Evolutionary conservation across 2,113 vertebrate genomes (phyloP).

Genomic region (Hyla sarda): DNA sequence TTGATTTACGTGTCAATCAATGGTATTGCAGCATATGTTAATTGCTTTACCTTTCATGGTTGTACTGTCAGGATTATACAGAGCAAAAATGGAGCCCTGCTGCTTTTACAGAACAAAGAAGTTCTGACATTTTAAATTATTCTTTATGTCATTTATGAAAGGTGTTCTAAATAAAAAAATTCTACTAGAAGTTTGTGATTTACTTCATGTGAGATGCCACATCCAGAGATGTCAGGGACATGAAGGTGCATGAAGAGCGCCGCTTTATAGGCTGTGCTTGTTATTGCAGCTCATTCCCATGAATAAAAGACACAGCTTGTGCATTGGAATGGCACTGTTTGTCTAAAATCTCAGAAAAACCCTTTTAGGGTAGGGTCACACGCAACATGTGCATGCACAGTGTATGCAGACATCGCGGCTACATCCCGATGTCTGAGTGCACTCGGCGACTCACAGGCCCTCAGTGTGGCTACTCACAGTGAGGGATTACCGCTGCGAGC

Average conservation of each 20-base stretch:
- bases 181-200: neutral
- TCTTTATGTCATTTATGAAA: neutral
- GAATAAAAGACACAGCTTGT: too few species aligned
- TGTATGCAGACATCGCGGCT: too few species aligned
- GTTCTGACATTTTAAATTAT: neutral
- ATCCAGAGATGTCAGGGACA: neutral
- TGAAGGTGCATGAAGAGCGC: neutral
- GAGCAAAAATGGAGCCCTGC: neutral
- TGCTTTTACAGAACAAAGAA: neutral
- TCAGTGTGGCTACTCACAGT: too few species aligned
- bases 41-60: slow-evolving; percentile 38
- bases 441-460: too few species aligned
- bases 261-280: neutral
- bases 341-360: too few species aligned
- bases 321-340: too few species aligned
- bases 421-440: too few species aligned
- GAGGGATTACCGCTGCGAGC: too few species aligned
- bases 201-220: neutral
- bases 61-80: slow-evolving; percentile 5
- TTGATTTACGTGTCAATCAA: slow-evolving; percentile 49
- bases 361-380: too few species aligned
- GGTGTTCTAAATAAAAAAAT: neutral
- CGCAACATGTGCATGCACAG: too few species aligned
- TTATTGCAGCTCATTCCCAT: too few species aligned
- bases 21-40: slow-evolving; percentile 39